A percentile compares a stretch with the other conserved stretches of the same genome.
Evolutionary conservation across 1,140 invertebrate genomes (phyloP).

Genomic region (Bombus polaris): DNA sequence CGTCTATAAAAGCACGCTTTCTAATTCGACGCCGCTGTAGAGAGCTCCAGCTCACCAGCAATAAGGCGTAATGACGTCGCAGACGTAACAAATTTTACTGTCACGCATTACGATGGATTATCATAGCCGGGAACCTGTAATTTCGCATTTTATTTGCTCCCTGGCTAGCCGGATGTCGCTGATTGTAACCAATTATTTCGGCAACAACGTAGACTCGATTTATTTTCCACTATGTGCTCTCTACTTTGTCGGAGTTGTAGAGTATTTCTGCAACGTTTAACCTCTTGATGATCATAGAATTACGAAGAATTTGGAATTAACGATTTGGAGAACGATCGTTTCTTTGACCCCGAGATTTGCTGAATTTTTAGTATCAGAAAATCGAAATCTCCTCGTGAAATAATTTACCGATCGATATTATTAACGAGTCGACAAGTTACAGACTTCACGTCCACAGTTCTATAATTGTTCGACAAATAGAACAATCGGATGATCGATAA

Average conservation of each 20-base stretch:
- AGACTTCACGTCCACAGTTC: neutral
- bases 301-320: too few species aligned
- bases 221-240: slow-evolving; percentile 1
- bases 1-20: neutral
- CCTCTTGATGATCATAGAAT: neutral
- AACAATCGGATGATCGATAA: neutral
- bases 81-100: slow-evolving; percentile 14
- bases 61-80: slow-evolving; percentile 6
- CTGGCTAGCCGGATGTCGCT: slow-evolving; percentile 15
- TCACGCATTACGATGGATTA: slow-evolving; percentile 1
- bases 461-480: too few species aligned
- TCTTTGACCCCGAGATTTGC: neutral
- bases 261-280: neutral
- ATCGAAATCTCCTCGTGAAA: neutral
- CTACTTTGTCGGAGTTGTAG: neutral
- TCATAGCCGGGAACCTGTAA: slow-evolving; percentile 17
- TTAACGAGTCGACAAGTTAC: neutral
- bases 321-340: neutral
- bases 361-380: neutral
- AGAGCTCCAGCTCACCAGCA: neutral
- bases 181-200: slow-evolving; percentile 33
- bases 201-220: slow-evolving; percentile 2
- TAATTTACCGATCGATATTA: neutral
- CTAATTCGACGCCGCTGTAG: neutral
- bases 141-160: slow-evolving; percentile 23